Conservation (phyloP, 2,797 vertebrate species). For the Leuciscus waleckii region DNA sequence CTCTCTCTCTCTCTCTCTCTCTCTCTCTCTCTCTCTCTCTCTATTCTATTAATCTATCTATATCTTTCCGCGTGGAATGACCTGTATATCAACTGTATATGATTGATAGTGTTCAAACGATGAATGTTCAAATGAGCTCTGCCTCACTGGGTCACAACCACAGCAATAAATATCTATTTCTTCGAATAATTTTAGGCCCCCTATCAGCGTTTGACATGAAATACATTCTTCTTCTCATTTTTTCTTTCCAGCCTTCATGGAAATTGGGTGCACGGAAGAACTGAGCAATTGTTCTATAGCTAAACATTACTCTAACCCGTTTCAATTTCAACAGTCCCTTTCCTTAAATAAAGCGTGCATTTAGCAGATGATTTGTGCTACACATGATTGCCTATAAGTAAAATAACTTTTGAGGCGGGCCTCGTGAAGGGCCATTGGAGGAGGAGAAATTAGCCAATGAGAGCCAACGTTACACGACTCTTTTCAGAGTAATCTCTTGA, state of each 20-base stretch:
- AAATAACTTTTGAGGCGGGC: not conserved
- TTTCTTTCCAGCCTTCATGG: not conserved
- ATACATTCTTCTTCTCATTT: not conserved
- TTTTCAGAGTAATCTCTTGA: slow-evolving; percentile 48
- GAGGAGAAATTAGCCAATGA: slow-evolving; percentile 32
- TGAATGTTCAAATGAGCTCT: not conserved
- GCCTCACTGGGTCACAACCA: not conserved
- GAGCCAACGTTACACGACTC: slow-evolving; percentile 60
- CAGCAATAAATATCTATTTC: slow-evolving; percentile 24
- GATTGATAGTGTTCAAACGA: not conserved
- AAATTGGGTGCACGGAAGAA: not conserved
- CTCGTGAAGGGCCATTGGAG: not conserved
- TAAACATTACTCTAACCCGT: not conserved
- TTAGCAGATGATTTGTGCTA: no score
- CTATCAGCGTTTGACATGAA: not conserved
- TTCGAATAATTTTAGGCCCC: not conserved
- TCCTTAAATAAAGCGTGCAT: not conserved
- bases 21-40: no score
- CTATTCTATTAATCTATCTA: no score
- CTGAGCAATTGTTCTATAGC: slow-evolving; percentile 10
- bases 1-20: no score
- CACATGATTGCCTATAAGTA: not conserved
- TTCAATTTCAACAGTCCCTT: not conserved
- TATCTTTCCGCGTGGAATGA: no score
- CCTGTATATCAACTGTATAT: no score